Evolutionary conservation across 2,113 vertebrate genomes (phyloP), one percentile per base, ranked within the genome.

Genomic region (Eulacestoma nigropectus): DNA sequence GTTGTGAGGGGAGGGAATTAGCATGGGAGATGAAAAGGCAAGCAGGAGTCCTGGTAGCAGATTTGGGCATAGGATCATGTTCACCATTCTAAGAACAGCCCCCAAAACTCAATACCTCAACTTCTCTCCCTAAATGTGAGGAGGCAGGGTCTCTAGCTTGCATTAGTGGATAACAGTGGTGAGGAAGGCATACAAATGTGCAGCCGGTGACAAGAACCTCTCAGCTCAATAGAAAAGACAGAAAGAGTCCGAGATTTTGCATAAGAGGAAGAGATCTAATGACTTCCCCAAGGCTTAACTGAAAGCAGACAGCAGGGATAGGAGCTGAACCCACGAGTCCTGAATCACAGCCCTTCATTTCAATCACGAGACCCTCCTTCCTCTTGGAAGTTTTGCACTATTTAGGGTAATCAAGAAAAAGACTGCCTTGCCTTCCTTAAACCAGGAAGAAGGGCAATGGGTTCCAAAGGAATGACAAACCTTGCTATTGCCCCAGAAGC

Each of bases 361-460:
- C 65, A 82, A 79, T 94, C 91, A 93, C 69, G 93, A 91, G 91
- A 96, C 18, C 49, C 69, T 95, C 91, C 62, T 95, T 96, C 93
- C 84, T 90, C 69, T 76, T 84, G 30, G 41, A 56, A n/a, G 10
- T 35, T 82, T 78, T 85, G 32, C 37, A 62, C 62, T 75, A 8
- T 65, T n/a, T 83, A 64, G 8, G 15, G 80, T 65, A 85, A 88
- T 33, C 55, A 83, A 57, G 88, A 85, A 83, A 79, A 68, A 56
- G 16, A 14, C 15, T 74, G 63, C 33, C 30, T 77, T 65, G 30
- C 50, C 19, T 25, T 88, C 37, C n/a, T 67, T 67, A 53, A 47
- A 81, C 59, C 42, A 84, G 33, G 49, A 85, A 3, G 46, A 84
- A 92, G 14, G 33, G 50, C 72, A 74, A 3, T 8, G 42, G 26